phyloP scores from a whole-genome alignment of 2,113 vertebrate genomes.

The Acanthisitta chloris region DNA sequence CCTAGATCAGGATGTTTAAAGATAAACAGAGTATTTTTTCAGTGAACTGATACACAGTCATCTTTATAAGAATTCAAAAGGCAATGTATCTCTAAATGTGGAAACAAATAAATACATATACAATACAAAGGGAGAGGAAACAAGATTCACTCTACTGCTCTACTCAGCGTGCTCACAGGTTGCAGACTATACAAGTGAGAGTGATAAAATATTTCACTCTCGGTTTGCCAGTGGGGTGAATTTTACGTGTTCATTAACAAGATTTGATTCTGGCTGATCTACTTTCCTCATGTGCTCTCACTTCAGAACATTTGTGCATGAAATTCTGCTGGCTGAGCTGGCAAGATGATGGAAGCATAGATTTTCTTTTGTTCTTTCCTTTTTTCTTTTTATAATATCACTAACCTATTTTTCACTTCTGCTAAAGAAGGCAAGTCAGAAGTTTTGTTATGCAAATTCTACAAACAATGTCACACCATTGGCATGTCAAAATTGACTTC shows the following conservation, averaged over 20 bases:
- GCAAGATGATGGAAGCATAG: background rate
- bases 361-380: rapidly evolving
- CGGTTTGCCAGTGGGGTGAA: background rate
- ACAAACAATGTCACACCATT: background rate
- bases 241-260: background rate
- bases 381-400: background rate
- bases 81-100: background rate
- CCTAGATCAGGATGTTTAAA: background rate
- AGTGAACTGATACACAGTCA: background rate
- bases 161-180: background rate
- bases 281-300: background rate
- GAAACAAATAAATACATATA: background rate
- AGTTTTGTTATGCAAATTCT: background rate
- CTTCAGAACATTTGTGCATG: background rate
- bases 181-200: background rate
- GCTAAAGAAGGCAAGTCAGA: background rate
- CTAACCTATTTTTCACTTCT: background rate
- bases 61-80: background rate
- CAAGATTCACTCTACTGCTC: background rate
- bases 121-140: rapidly evolving
- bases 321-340: background rate
- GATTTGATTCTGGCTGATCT: background rate
- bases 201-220: background rate
- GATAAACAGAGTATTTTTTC: background rate
- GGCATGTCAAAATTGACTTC: background rate